Evolutionary conservation across 92 coral and sea anemone genomes (phyloP).

Genomic region (Hydrozoanthus gracilis): DNA sequence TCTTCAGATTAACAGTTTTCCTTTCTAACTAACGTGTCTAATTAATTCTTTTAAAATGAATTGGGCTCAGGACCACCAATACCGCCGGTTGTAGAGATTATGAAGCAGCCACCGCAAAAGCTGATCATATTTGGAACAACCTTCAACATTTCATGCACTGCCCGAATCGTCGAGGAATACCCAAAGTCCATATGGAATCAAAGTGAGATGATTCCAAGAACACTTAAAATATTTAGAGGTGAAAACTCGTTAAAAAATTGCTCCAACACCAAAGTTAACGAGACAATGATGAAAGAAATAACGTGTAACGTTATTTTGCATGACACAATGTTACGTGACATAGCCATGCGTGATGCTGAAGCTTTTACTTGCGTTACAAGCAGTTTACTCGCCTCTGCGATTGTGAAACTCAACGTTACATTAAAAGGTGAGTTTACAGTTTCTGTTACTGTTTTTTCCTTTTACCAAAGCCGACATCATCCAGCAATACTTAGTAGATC

Average conservation of each 20-base stretch:
- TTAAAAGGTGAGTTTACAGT: constrained; percentile 54
- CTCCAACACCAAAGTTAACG: background rate
- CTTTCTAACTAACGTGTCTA: too few species aligned
- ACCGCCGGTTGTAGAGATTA: constrained; percentile 22
- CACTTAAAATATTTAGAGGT: background rate
- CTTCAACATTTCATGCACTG: constrained; percentile 36
- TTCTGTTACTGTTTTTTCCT: too few species aligned
- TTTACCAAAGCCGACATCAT: too few species aligned
- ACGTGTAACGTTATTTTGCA: constrained; percentile 22
- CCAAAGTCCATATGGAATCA: constrained; percentile 34
- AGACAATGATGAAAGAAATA: background rate
- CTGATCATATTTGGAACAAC: constrained; percentile 25
- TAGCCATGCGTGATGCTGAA: constrained; percentile 45
- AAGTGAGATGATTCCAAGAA: constrained; percentile 4
- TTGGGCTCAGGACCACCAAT: constrained; percentile 28
- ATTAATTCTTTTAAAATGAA: background rate
- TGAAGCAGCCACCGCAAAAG: background rate
- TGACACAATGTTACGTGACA: constrained; percentile 29
- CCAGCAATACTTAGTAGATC: too few species aligned
- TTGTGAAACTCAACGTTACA: background rate
- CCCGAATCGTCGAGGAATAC: background rate
- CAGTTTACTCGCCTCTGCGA: constrained; percentile 4
- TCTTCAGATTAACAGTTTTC: too few species aligned
- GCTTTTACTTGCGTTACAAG: constrained; percentile 19
- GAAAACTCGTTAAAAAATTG: constrained; percentile 5